These are phyloP conservation scores for Thamnophis elegans DNA, from an alignment of 2,797 vertebrate species.

Conservation along the genomic window DNA sequence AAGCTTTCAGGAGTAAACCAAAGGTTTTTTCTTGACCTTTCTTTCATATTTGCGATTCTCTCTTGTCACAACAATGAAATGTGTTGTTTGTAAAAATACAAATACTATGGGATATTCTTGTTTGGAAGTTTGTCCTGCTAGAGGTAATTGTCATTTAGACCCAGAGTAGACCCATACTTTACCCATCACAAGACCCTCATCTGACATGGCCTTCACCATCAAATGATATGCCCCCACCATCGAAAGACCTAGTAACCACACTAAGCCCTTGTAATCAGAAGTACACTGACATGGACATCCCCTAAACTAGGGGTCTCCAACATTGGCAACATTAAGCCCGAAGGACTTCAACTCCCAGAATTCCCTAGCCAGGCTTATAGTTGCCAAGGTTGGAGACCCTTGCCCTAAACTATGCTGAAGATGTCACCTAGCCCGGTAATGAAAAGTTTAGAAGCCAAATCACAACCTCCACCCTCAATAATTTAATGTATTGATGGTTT, in stretches of 20 bases:
- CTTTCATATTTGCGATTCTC: background rate
- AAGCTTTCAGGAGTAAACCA: background rate
- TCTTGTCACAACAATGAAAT: background rate
- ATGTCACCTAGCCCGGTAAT: background rate
- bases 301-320: background rate
- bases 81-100: background rate
- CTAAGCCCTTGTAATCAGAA: background rate
- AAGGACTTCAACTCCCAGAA: too few relatives aligned
- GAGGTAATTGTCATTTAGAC: background rate
- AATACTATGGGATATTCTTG: background rate
- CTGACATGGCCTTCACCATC: background rate
- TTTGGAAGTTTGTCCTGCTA: background rate
- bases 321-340: too few relatives aligned
- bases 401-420: background rate
- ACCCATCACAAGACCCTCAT: background rate
- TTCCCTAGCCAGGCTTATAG: too few relatives aligned
- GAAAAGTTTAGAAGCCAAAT: background rate
- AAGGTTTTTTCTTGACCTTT: background rate
- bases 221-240: background rate
- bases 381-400: too few relatives aligned
- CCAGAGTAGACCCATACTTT: background rate
- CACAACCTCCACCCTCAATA: background rate
- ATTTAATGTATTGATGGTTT: constrained; percentile 17
- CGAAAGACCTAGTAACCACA: background rate
- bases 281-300: background rate